Percentiles rank a stretch among this genome's conserved stretches.
Evolutionary conservation across 1,140 invertebrate species (phyloP).

Genomic region (Neodiprion virginianus): DNA sequence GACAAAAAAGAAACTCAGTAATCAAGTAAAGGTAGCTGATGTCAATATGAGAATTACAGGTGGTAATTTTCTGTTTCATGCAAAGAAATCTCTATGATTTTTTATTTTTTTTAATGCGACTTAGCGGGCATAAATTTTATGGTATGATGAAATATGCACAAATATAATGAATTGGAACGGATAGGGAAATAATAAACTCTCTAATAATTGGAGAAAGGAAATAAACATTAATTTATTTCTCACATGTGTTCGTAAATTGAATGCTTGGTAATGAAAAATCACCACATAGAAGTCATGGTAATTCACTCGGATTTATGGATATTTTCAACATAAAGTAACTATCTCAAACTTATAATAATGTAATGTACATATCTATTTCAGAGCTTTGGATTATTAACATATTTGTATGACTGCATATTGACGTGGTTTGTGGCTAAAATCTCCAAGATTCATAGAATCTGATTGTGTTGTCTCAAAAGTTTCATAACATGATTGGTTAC

Average conservation of each 20-base stretch:
- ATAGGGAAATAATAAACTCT: no score
- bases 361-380: no score
- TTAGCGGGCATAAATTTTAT: not conserved
- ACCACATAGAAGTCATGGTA: not conserved
- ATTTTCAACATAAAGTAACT: no score
- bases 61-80: not conserved
- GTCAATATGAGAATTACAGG: not conserved
- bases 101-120: not conserved
- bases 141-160: not conserved
- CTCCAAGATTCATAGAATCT: no score
- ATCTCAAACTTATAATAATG: no score
- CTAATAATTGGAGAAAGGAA: not conserved
- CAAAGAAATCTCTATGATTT: not conserved
- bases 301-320: no score
- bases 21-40: not conserved
- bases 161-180: not conserved
- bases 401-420: no score
- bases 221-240: conserved; percentile 3
- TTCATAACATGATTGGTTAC: no score
- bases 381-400: no score
- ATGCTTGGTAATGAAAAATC: not conserved
- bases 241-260: not conserved
- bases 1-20: not conserved
- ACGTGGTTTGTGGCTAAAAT: no score
- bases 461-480: no score